Evolutionary conservation across 2,888 invertebrate genomes (phyloP).

Genomic region (Branchellion lobata): DNA sequence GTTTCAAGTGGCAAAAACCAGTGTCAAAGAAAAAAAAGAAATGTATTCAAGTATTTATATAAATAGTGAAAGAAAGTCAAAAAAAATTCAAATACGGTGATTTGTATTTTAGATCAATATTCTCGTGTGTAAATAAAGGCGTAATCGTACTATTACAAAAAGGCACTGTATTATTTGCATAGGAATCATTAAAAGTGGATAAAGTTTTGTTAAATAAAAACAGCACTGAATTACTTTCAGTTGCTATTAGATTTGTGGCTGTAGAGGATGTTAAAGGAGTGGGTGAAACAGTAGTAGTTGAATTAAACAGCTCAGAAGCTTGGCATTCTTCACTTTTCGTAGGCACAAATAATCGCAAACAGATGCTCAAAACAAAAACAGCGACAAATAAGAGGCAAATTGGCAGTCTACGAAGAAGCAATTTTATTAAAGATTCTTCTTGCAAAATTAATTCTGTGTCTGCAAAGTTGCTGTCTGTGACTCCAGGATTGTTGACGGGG

Average conservation of each 20-base stretch:
- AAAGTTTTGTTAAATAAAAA: too few relatives aligned
- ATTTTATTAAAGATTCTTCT: constrained; percentile 2
- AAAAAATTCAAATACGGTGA: background rate
- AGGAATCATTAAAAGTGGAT: background rate
- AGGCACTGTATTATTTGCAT: constrained; percentile 31
- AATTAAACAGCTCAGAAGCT: constrained; percentile 16
- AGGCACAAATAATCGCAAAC: constrained; percentile 20
- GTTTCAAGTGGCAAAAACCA: background rate
- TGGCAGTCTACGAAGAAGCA: constrained; percentile 20
- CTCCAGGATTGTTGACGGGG: background rate
- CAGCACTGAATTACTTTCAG: too few relatives aligned
- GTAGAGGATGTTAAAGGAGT: background rate
- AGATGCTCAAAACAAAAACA: constrained; percentile 5
- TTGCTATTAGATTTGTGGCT: too few relatives aligned
- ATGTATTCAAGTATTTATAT: background rate
- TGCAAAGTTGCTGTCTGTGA: background rate
- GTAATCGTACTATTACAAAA: constrained; percentile 28
- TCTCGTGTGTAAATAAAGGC: constrained; percentile 7
- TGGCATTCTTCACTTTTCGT: constrained; percentile 9
- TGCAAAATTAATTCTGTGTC: constrained; percentile 32
- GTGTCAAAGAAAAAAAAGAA: background rate
- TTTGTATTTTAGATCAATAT: constrained; percentile 2
- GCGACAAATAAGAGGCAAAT: constrained; percentile 20
- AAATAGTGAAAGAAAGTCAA: background rate
- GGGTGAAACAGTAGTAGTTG: background rate